Conservation (phyloP, 2,888 invertebrate genomes). For the Heteropelma amictum region DNA sequence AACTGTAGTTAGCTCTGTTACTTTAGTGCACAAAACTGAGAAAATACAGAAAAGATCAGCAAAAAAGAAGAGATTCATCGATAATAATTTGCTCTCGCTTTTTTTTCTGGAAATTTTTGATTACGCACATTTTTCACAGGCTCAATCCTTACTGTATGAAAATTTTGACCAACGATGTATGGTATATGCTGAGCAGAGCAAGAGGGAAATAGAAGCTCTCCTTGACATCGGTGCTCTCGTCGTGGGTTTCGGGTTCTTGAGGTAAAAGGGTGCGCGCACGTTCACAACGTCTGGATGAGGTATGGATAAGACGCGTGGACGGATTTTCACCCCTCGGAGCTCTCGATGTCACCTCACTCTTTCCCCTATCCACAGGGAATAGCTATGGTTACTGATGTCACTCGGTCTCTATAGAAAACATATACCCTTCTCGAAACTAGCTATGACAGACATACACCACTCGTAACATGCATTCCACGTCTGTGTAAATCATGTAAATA, state of each 20-base stretch:
- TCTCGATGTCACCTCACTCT: slow-evolving; percentile 4
- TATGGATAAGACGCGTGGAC: slow-evolving; percentile 17
- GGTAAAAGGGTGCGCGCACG: slow-evolving; percentile 25
- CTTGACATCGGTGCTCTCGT: slow-evolving; percentile 3
- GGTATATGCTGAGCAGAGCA: slow-evolving; percentile 19
- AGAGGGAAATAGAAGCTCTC: slow-evolving; percentile 24
- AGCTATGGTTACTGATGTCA: slow-evolving; percentile 23
- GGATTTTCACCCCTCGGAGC: slow-evolving; percentile 13
- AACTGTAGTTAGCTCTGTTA: no score
- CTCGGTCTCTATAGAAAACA: slow-evolving; percentile 39
- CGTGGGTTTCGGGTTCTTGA: slow-evolving; percentile 31
- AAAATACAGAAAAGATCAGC: no score
- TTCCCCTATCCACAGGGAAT: slow-evolving; percentile 6
- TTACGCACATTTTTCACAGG: no score
- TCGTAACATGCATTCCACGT: slow-evolving; percentile 27
- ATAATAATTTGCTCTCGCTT: no score
- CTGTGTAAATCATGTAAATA: slow-evolving; percentile 3
- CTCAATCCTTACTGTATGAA: no score
- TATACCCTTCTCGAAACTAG: slow-evolving; percentile 45
- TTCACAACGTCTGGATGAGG: slow-evolving; percentile 11
- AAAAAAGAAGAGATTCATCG: no score
- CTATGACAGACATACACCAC: slow-evolving; percentile 26
- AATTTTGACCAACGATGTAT: no score
- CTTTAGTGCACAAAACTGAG: no score
- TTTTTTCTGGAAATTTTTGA: no score